Base-by-base conservation (phyloP, 2,888 invertebrate species). In the Teinopalpus imperialis region DNA sequence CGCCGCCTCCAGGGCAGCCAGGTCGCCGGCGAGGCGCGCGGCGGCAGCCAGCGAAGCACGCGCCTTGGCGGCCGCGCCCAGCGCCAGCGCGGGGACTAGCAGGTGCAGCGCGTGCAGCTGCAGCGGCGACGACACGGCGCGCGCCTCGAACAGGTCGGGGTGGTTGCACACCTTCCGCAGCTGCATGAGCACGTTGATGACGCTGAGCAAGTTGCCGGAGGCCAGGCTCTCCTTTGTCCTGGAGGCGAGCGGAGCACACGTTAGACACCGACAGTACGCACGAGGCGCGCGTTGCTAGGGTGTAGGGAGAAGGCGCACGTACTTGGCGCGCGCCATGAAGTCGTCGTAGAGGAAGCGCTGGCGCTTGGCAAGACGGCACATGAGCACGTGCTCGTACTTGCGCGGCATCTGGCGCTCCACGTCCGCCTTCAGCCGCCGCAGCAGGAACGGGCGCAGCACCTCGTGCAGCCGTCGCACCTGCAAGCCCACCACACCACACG, bases 331-430 rank as follows among this genome's bases (percentile, higher is more conserved):
- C 41, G 97, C 94, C 98, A 99, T 99, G 87, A 99, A 99, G 82
- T 99, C 99, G 86, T 99, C 99, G 88, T 99, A 99, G 48, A 99
- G 91, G 89, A 93, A 98, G 53, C 99, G 92, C 82, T 99, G 99
- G 23, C 99, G 91, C 82, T 98, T 98, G 23, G 99, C 97, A 59
- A 99, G 90, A 36, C 97, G 92, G 71, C 98, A 98, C 92, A 97
- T 92, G 13, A 98, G 91, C 56, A 98, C 94, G 83, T 98, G 98
- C 80, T 99, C 98, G 81, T 95, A 97, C 85, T 99, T 99, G 74
- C 81, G 75, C 69, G 98, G 98, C 92, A 99, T 93, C 89, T 99
- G 98, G 69, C 98, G 97, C 83, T 98, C 98, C 48, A 98, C 98
- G 90, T 98, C 98, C 43, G 92, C 92, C 86, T 98, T 98, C 62